A percentile compares a stretch with the other conserved stretches of the same genome.
Evolutionary conservation across 2,888 invertebrate species (phyloP).

Genomic region (Athalia rosae): DNA sequence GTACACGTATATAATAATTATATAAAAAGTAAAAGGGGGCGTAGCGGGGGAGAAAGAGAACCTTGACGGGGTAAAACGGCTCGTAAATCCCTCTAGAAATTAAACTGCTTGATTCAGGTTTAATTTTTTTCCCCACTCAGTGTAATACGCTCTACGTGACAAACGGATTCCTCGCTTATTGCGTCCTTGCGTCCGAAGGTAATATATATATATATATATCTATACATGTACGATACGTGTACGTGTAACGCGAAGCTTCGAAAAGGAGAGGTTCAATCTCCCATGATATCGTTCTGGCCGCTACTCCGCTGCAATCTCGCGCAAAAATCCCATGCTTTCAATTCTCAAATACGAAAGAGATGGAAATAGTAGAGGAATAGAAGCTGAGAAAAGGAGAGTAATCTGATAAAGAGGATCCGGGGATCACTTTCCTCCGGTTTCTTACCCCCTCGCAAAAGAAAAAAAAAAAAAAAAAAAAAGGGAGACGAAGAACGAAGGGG

Average conservation of each 20-base stretch:
- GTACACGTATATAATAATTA: neutral
- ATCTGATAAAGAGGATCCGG: neutral
- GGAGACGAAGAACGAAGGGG: neutral
- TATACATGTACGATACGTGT: no score
- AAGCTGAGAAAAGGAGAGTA: neutral
- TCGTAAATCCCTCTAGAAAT: slow-evolving; percentile 36
- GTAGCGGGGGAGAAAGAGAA: neutral
- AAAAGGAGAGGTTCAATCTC: slow-evolving; percentile 1
- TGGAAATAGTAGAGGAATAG: no score
- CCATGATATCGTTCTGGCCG: neutral
- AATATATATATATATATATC: neutral
- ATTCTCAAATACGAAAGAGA: no score
- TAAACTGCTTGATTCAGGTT: slow-evolving; percentile 34
- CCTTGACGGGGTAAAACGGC: neutral
- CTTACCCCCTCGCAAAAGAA: neutral
- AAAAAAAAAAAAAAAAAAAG: neutral
- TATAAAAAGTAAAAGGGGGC: neutral
- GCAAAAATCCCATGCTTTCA: no score
- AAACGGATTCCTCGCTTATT: slow-evolving; percentile 34
- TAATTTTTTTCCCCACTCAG: slow-evolving; percentile 28
- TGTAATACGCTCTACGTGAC: slow-evolving; percentile 38
- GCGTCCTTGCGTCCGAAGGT: slow-evolving; percentile 2
- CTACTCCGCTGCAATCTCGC: no score
- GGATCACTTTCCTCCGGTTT: neutral
- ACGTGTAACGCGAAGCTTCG: neutral